Evolutionary conservation across 2,888 invertebrate species (phyloP).

Genomic region (Spilosoma lubricipeda): DNA sequence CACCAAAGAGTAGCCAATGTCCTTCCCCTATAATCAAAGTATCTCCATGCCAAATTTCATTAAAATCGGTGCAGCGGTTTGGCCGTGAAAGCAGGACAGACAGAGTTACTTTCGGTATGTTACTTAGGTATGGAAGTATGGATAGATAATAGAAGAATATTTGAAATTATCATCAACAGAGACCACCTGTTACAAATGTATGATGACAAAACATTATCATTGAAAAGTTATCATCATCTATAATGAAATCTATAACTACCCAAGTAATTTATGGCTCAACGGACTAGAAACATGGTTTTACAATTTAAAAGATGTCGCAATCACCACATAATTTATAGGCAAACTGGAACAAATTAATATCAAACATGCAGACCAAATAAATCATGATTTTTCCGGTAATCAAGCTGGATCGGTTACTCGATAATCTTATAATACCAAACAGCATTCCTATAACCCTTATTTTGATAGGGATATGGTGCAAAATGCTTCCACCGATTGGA

Average conservation of each 20-base stretch:
- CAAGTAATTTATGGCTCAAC: background rate
- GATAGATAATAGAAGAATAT: too few relatives aligned
- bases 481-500: conserved; percentile 10
- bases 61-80: too few relatives aligned
- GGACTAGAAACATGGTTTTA: background rate
- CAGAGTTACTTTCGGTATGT: too few relatives aligned
- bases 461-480: background rate
- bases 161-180: too few relatives aligned
- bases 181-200: too few relatives aligned
- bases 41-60: too few relatives aligned
- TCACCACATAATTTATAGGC: conserved; percentile 1
- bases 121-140: too few relatives aligned
- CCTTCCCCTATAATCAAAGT: too few relatives aligned
- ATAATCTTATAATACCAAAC: conserved; percentile 13
- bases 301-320: background rate
- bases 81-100: too few relatives aligned
- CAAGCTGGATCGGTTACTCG: conserved; percentile 39
- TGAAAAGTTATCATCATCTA: background rate
- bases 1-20: too few relatives aligned
- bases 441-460: background rate
- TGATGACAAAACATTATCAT: too few relatives aligned
- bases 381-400: conserved; percentile 48
- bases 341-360: conserved; percentile 7
- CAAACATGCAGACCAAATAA: conserved; percentile 9
- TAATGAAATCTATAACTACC: background rate